These are phyloP conservation scores for Jacana jacana DNA, from an alignment of 2,113 vertebrate genomes.

Conservation along the genomic window DNA sequence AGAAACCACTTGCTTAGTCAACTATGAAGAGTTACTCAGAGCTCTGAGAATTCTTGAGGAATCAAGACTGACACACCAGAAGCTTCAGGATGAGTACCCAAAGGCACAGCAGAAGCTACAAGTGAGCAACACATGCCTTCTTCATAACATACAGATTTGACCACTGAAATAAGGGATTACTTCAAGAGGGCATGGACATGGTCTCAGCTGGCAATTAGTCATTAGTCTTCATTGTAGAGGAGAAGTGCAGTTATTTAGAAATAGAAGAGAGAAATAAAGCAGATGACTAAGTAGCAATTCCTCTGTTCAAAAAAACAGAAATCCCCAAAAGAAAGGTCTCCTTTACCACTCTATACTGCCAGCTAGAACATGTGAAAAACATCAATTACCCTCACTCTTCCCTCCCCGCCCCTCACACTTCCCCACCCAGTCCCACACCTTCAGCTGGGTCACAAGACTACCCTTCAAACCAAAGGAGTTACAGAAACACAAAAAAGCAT, in stretches of 20 bases:
- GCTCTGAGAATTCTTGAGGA: neutral
- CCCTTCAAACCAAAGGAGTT: neutral
- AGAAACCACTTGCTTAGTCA: neutral
- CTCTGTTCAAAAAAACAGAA: neutral
- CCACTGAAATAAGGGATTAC: neutral
- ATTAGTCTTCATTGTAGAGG: neutral
- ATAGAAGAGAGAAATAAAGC: neutral
- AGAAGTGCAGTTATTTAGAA: neutral
- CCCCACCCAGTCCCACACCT: neutral
- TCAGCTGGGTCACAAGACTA: neutral
- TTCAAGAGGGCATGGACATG: neutral
- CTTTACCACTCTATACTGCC: neutral
- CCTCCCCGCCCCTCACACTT: neutral
- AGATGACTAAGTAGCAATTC: neutral
- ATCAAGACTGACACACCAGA: neutral
- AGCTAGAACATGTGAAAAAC: neutral
- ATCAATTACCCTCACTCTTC: neutral
- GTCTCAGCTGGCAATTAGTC: neutral
- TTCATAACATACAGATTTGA: neutral
- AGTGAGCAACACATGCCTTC: neutral
- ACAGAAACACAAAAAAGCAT: neutral
- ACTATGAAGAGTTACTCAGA: neutral
- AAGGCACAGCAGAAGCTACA: neutral
- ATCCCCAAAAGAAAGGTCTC: neutral
- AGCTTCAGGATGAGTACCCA: neutral